Percentiles rank a stretch among this genome's conserved stretches.
phyloP scores from a whole-genome alignment of 2,797 vertebrate genomes.

The Smutsia gigantea region DNA sequence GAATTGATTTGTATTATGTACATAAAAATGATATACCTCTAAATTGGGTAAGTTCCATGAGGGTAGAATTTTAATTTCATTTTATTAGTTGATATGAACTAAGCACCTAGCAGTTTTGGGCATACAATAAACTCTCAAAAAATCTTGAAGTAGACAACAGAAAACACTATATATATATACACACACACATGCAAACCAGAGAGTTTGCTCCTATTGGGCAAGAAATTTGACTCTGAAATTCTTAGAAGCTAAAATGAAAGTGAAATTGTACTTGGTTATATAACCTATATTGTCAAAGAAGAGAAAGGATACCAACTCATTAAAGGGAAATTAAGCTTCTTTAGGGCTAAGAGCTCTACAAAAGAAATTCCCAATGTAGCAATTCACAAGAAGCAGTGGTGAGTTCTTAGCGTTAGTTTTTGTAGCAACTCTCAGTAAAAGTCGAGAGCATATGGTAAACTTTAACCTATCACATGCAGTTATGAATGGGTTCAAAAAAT shows the following conservation, averaged over 20 bases:
- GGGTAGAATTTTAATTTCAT: conserved; percentile 17
- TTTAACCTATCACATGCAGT: background rate
- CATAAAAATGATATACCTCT: background rate
- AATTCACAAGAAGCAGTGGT: background rate
- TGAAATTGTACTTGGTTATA: background rate
- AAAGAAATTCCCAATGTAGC: background rate
- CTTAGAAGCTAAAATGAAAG: conserved; percentile 27
- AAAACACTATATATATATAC: conserved; percentile 33
- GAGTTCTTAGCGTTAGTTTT: conserved; percentile 31
- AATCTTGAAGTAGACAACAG: background rate
- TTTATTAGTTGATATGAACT: conserved; percentile 22
- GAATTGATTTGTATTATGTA: background rate
- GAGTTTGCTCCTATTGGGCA: background rate
- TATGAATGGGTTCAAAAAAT: conserved; percentile 57
- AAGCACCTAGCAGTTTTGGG: background rate
- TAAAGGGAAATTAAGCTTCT: background rate
- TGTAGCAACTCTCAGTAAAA: background rate
- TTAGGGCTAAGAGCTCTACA: background rate
- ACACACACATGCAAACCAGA: too few species aligned
- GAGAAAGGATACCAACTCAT: background rate
- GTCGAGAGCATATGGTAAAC: background rate
- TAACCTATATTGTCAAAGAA: background rate
- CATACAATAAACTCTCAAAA: background rate
- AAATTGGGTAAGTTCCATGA: background rate
- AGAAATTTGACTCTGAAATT: conserved; percentile 41